phyloP scores from a whole-genome alignment of 2,797 vertebrate genomes.

The Borostomias antarcticus region DNA sequence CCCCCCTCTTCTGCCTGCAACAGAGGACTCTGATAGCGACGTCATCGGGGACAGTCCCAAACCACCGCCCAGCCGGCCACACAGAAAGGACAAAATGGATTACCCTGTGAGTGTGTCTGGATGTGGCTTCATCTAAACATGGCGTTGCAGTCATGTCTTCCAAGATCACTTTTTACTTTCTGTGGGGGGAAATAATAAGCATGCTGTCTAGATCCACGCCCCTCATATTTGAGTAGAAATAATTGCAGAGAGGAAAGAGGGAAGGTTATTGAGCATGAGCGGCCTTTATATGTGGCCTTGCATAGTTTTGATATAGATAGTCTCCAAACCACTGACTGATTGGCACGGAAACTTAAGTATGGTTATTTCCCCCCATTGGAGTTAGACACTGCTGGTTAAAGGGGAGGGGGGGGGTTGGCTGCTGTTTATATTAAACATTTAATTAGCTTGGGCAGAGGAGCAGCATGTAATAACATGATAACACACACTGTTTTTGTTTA shows the following conservation, averaged over 20 bases:
- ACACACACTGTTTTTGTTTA: slow-evolving; percentile 7
- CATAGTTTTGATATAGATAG: slow-evolving; percentile 2
- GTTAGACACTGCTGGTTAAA: slow-evolving; percentile 20
- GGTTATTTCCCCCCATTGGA: slow-evolving; percentile 24
- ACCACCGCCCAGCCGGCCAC: slow-evolving; percentile 78
- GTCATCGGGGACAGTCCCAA: slow-evolving; percentile 79
- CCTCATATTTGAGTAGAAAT: not conserved
- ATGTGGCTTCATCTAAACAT: not conserved
- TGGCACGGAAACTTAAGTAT: slow-evolving; percentile 29
- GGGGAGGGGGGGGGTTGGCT: not conserved
- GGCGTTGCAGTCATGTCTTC: not conserved
- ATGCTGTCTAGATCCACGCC: no score
- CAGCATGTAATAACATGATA: slow-evolving; percentile 18
- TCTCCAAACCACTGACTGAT: slow-evolving; percentile 22
- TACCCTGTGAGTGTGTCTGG: slow-evolving; percentile 84
- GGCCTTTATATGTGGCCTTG: not conserved
- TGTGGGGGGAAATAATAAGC: no score
- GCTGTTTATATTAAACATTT: slow-evolving; percentile 12
- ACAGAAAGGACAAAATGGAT: slow-evolving; percentile 91
- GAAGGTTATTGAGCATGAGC: not conserved
- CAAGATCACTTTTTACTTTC: not conserved
- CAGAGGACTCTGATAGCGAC: slow-evolving; percentile 79
- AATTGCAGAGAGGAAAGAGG: not conserved
- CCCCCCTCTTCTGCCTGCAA: slow-evolving; percentile 1
- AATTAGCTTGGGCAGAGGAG: slow-evolving; percentile 29